A percentile compares a stretch with the other conserved stretches of the same genome.
Conservation (phyloP, 2,888 invertebrate genomes). For the Cosmia trapezina region DNA sequence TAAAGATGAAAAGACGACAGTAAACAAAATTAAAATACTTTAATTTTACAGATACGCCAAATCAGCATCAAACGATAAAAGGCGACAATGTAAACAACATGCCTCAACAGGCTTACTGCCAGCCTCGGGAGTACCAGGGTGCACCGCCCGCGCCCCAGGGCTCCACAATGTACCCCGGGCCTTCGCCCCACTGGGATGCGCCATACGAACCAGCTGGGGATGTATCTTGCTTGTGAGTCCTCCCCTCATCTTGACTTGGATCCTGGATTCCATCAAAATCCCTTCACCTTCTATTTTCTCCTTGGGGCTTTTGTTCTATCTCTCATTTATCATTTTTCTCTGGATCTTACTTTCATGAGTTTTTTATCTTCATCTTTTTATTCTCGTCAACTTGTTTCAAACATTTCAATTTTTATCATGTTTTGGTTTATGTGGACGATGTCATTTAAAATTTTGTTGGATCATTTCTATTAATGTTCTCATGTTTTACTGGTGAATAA, state of each 20-base stretch:
- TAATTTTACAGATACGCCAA: constrained; percentile 87
- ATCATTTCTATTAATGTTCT: constrained; percentile 40
- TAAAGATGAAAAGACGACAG: background rate
- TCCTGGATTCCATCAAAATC: constrained; percentile 74
- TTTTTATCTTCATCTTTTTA: constrained; percentile 11
- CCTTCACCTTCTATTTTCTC: constrained; percentile 53
- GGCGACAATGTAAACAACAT: constrained; percentile 91
- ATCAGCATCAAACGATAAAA: constrained; percentile 83
- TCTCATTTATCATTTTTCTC: constrained; percentile 21
- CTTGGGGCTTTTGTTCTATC: constrained; percentile 21
- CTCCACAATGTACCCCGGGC: constrained; percentile 80
- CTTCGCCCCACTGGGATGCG: constrained; percentile 83
- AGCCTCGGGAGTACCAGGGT: constrained; percentile 83
- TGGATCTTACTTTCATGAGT: background rate
- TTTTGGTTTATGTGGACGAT: constrained; percentile 38
- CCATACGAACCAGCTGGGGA: constrained; percentile 89
- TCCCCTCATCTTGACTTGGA: constrained; percentile 78
- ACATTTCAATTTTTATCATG: constrained; percentile 8
- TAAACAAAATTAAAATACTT: constrained; percentile 64
- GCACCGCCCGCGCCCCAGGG: constrained; percentile 77
- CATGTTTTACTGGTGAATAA: constrained; percentile 43
- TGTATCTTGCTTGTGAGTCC: constrained; percentile 90
- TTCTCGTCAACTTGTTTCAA: background rate
- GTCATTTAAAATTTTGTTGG: constrained; percentile 29
- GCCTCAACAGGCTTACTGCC: constrained; percentile 84